Conservation (phyloP, 1,140 invertebrate species). For the Bombyx mandarina region DNA sequence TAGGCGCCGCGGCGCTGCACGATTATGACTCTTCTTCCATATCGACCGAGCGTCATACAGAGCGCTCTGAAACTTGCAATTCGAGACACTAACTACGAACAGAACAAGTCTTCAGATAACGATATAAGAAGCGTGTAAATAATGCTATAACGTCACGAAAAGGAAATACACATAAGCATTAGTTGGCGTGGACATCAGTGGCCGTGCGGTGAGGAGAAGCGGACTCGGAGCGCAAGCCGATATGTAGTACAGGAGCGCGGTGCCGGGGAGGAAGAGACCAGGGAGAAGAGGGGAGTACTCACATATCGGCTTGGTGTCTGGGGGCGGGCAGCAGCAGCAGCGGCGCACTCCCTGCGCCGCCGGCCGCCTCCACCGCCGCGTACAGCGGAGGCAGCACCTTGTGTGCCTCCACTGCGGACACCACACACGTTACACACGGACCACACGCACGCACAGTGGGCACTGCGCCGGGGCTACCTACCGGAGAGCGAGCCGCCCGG, state of each 20-base stretch:
- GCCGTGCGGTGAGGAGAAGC: conserved; percentile 1
- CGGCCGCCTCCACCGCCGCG: conserved; percentile 46
- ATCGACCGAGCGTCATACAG: too few relatives aligned
- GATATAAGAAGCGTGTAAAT: conserved; percentile 21
- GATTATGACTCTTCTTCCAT: too few relatives aligned
- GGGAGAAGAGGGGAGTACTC: conserved; percentile 36
- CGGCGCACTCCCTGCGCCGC: conserved; percentile 21
- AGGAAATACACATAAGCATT: conserved; percentile 4
- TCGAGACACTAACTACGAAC: too few relatives aligned
- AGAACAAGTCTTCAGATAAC: conserved; percentile 24
- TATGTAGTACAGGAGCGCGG: conserved; percentile 3
- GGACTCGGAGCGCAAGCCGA: conserved; percentile 5
- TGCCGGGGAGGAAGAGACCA: neutral
- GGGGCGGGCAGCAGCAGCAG: conserved; percentile 38
- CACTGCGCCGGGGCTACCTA: conserved; percentile 20
- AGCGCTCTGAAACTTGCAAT: too few relatives aligned
- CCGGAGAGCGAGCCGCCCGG: conserved; percentile 36
- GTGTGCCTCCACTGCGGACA: conserved; percentile 55
- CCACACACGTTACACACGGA: conserved; percentile 19
- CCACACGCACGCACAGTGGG: conserved; percentile 6
- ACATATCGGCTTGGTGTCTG: conserved; percentile 33
- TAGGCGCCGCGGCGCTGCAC: too few relatives aligned
- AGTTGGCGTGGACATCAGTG: neutral
- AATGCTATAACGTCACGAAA: neutral
- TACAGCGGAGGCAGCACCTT: conserved; percentile 62